Evolutionary conservation across 2,797 vertebrate species (phyloP).

Genomic region (Anolis apletophallus): DNA sequence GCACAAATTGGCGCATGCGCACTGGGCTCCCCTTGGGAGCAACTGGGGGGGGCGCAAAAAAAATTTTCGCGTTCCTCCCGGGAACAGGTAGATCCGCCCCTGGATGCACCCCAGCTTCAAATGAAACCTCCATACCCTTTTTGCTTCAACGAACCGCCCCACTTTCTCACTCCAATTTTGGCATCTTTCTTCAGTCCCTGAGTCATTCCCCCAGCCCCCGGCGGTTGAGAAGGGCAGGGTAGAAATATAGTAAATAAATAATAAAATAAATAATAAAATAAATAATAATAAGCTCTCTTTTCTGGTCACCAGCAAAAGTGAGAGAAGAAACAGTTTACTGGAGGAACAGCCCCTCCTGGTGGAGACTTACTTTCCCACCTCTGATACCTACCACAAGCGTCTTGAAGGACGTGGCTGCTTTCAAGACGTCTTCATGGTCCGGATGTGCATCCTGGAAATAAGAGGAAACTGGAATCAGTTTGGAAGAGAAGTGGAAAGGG

Average conservation of each 20-base stretch:
- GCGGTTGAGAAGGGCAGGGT: too few species aligned
- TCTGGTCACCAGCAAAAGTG: slow-evolving; percentile 55
- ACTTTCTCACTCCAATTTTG: slow-evolving; percentile 25
- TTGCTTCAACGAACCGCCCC: not conserved
- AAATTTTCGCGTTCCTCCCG: too few species aligned
- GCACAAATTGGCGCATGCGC: too few species aligned
- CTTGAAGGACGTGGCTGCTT: slow-evolving; percentile 88
- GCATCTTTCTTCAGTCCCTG: slow-evolving; percentile 50
- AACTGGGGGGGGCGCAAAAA: too few species aligned
- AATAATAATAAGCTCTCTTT: slow-evolving; percentile 52
- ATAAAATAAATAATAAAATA: too few species aligned
- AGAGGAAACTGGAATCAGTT: slow-evolving; percentile 42
- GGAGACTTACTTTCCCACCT: slow-evolving; percentile 5
- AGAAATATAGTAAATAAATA: too few species aligned
- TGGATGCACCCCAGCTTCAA: slow-evolving; percentile 67
- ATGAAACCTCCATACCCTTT: slow-evolving; percentile 56
- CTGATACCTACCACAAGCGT: slow-evolving; percentile 89
- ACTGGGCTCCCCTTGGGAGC: too few species aligned
- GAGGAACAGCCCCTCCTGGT: slow-evolving; percentile 29
- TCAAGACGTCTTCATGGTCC: slow-evolving; percentile 91
- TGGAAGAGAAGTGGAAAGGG: not conserved
- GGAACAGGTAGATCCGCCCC: too few species aligned
- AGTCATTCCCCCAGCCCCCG: too few species aligned
- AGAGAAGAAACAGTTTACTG: slow-evolving; percentile 7
- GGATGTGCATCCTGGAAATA: slow-evolving; percentile 90